These are phyloP conservation scores for Maniola hyperantus DNA, from an alignment of 2,888 invertebrate genomes.

Conservation along the genomic window DNA sequence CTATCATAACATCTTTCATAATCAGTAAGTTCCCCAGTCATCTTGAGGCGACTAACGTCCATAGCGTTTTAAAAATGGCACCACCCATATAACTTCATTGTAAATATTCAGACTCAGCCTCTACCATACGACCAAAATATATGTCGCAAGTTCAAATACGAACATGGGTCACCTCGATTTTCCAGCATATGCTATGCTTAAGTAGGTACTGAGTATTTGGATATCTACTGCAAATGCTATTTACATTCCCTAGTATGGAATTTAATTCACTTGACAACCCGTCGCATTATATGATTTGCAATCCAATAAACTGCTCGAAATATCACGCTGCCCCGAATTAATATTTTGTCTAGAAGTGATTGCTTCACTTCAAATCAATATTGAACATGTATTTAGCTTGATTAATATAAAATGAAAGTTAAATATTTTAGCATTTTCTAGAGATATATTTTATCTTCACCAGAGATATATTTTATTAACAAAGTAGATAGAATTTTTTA, in stretches of 20 bases:
- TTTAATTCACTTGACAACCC: conserved; percentile 16
- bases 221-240: conserved; percentile 7
- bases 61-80: too few species aligned
- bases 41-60: too few species aligned
- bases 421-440: too few species aligned
- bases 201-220: not conserved
- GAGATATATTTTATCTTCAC: too few species aligned
- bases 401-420: too few species aligned
- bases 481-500: too few species aligned
- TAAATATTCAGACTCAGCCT: not conserved
- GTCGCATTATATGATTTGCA: conserved; percentile 12
- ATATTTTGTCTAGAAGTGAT: not conserved
- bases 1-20: too few species aligned
- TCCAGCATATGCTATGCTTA: not conserved
- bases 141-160: not conserved
- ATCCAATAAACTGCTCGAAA: conserved; percentile 13
- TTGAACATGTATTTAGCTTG: too few species aligned
- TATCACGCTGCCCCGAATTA: not conserved
- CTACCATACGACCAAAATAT: not conserved
- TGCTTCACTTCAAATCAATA: not conserved
- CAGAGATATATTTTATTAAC: too few species aligned
- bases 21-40: too few species aligned
- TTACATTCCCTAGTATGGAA: conserved; percentile 18
- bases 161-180: not conserved
- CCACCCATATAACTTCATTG: too few species aligned